phyloP scores from a whole-genome alignment of 1,140 invertebrate genomes.

The Caenorhabditis latens region DNA sequence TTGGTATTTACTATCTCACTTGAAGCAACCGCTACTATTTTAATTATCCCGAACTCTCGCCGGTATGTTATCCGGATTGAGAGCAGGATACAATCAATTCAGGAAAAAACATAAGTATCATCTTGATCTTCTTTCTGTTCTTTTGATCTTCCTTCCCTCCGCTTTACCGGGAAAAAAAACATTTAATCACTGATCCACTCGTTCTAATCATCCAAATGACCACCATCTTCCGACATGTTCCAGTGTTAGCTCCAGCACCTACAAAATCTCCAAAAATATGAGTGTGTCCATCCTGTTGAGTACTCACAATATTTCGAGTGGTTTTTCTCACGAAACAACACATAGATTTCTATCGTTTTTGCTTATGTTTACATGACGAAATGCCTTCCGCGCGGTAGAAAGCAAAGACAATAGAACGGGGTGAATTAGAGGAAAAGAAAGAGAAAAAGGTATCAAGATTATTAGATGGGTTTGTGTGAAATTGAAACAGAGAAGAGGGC shows the following conservation, averaged over 20 bases:
- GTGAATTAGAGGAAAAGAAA: background rate
- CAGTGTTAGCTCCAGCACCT: background rate
- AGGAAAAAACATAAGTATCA: too few relatives aligned
- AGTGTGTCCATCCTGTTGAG: constrained; percentile 2
- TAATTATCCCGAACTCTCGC: too few relatives aligned
- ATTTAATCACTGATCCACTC: background rate
- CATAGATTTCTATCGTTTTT: constrained; percentile 33
- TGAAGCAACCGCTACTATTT: too few relatives aligned
- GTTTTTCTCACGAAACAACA: constrained; percentile 49
- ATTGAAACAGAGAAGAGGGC: too few relatives aligned
- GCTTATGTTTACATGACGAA: constrained; percentile 26
- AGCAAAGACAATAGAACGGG: background rate
- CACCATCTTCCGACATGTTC: background rate
- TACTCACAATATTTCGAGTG: constrained; percentile 3
- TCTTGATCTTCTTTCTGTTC: background rate
- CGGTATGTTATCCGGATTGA: too few relatives aligned
- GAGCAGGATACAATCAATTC: too few relatives aligned
- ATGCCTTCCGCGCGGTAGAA: constrained; percentile 3
- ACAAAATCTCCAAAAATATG: constrained; percentile 7
- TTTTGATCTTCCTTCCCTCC: background rate
- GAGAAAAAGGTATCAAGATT: background rate
- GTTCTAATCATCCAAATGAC: background rate
- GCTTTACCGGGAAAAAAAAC: background rate
- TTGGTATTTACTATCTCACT: too few relatives aligned
- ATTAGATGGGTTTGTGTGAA: too few relatives aligned